Percentiles rank a stretch among this genome's conserved stretches.
phyloP scores from a whole-genome alignment of 1,140 invertebrate genomes.

The Drosophila sechellia region DNA sequence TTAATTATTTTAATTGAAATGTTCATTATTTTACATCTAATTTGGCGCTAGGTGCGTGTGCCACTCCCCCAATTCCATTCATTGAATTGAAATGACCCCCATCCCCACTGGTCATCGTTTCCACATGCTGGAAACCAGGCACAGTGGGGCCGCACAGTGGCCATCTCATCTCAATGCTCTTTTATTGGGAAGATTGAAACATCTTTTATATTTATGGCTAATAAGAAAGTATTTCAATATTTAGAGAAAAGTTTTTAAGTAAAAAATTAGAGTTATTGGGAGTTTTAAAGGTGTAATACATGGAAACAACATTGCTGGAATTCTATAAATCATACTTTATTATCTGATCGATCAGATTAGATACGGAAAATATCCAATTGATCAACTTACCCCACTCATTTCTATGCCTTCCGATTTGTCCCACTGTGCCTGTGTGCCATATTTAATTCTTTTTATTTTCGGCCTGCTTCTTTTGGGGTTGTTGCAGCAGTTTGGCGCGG shows the following conservation, averaged over 20 bases:
- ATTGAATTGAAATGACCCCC: neutral
- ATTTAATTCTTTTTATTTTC: constrained; percentile 64
- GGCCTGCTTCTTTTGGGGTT: constrained; percentile 38
- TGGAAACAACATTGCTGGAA: too few relatives aligned
- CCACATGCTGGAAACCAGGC: constrained; percentile 3
- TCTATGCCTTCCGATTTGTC: neutral
- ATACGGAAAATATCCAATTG: too few relatives aligned
- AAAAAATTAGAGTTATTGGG: neutral
- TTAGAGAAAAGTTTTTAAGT: neutral
- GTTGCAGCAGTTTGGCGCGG: constrained; percentile 69
- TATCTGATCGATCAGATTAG: too few relatives aligned
- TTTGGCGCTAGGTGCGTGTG: constrained; percentile 65
- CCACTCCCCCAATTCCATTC: constrained; percentile 8
- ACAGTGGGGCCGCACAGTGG: constrained; percentile 18
- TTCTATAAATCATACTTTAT: too few relatives aligned
- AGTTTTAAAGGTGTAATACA: too few relatives aligned
- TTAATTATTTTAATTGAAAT: constrained; percentile 85
- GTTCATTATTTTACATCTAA: constrained; percentile 84
- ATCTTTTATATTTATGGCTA: neutral
- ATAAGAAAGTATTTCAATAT: neutral
- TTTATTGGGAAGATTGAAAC: too few relatives aligned
- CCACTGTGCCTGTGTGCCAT: constrained; percentile 52
- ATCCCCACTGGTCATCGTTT: constrained; percentile 23
- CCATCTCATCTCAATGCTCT: neutral
- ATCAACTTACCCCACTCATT: too few relatives aligned